phyloP scores from a whole-genome alignment of 2,113 vertebrate species.

The Mirza zaza region DNA sequence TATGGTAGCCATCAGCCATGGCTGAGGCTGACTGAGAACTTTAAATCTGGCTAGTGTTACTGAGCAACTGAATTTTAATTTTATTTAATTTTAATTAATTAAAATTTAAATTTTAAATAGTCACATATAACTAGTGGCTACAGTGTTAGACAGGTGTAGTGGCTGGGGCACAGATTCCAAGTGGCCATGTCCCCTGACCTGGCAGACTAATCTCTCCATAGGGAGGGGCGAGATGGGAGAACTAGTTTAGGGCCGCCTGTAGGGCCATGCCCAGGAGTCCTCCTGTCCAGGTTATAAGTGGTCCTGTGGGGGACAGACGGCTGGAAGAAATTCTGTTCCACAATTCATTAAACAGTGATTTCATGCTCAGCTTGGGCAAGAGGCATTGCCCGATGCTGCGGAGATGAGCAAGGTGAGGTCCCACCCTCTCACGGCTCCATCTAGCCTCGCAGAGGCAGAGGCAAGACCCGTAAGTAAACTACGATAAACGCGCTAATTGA shows the following conservation, averaged over 20 bases:
- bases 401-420: neutral
- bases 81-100: neutral
- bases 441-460: neutral
- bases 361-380: neutral
- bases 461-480: neutral
- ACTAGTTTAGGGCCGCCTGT: neutral
- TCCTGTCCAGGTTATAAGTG: neutral
- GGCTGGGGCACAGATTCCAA: neutral
- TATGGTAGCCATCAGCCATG: neutral
- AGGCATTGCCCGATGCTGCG: neutral
- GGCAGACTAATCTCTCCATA: neutral
- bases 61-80: neutral
- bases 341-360: neutral
- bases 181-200: neutral
- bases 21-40: neutral
- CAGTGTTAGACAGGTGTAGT: neutral
- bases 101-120: neutral
- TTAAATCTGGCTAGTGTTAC: neutral
- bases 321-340: neutral
- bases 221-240: neutral
- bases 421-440: neutral
- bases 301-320: neutral
- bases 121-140: neutral
- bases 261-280: neutral
- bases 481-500: neutral